Base-by-base conservation (phyloP, 1,140 invertebrate genomes). In the Vanessa atalanta region DNA sequence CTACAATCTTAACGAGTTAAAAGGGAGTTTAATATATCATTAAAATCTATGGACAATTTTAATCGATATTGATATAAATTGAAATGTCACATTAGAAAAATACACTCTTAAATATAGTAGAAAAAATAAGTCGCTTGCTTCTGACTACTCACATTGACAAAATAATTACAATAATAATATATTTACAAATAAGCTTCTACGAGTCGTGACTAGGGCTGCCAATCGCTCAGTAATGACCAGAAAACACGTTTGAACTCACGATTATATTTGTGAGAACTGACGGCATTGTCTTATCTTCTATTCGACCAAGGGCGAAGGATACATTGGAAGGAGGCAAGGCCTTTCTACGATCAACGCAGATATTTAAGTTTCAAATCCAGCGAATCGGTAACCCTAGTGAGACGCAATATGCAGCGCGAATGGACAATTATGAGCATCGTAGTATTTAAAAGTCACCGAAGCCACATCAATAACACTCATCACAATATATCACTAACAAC, bases 81-180 rank as follows among this genome's bases (percentile, higher is more conserved):
- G 64, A 68, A 68, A 71, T 76, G 77, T 72, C 65, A 61, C 66
- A 65, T 77, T 86, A 86, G 63, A 86, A 86, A 86, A 86, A 86
- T 86, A 86, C 75, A 82, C 68, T 86, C 79, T 86, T 65, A 76
- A 20, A 81, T 76, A 74, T 66, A 20, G 70, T 85, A 86, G 68
- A 86, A 85, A 83, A 61, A 86, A 85, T 81, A 85, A 86, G 70
- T 82, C 47, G 73, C 74, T 72, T 37, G 72, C 72, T 65, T 55
- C 61, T 65, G 61, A 60, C 47, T 12, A 63, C 65, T 63, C 16
- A 67, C 57, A 68, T 68, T 51, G 47, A 73, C 48, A 57, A 50
- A 65, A 72, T 60, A 47, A 71, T 43, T 31, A 61, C 31, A 31
- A 51, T 51, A 51, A 61, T 61, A 31, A 37, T 43, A 64, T 63